Base-by-base conservation (phyloP, 64 coral and sea anemone species). In the Dendrophyllia cribrosa region DNA sequence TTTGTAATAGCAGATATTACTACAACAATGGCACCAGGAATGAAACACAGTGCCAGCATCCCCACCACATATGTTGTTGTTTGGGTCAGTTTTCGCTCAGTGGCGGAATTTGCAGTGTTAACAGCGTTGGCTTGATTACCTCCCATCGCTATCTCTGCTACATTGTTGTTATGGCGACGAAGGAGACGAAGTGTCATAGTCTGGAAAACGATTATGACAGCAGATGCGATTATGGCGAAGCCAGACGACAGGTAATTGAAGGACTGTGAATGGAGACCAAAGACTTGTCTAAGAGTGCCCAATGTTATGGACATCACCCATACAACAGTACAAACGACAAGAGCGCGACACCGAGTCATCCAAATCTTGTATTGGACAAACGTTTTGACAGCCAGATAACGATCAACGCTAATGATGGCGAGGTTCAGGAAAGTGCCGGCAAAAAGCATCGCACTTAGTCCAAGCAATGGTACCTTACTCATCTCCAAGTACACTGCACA, bases 401-500 rank as follows among this genome's bases (percentile, higher is more conserved):
- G 44, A 45, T 75, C 72, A 15, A 75, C 19, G 15, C 15, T 75
- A 15, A 75, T 75, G 9, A 75, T 43, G 45, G 5, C 4, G 44
- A 75, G 34, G 9, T 50, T 75, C 16, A 49, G 45, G 7, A 69
- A 8, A 2, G 66, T 69, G 6, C n/a, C 66, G 6, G 19, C 14
- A 16, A 45, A 49, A 50, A 16, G 48, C n/a, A 9, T 69, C 17
- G 66, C 7, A n/a, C 4, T 20, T 19, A 19, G 4, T 20, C 12
- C 1, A 17, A 51, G 20, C 44, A 5, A 3, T 20, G 47, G 17
- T 12, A 50, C 12, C 0, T 8, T 20, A 8, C 5, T n/a, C 5
- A 49, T 7, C 19, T 75, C 72, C 72, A 45, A 75, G 45, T 75
- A 75, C 6, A 75, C 72, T 51, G 51, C 44, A 50, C 72, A 75